phyloP scores from a whole-genome alignment of 2,113 vertebrate genomes.

The Trichomycterus rosablanca region DNA sequence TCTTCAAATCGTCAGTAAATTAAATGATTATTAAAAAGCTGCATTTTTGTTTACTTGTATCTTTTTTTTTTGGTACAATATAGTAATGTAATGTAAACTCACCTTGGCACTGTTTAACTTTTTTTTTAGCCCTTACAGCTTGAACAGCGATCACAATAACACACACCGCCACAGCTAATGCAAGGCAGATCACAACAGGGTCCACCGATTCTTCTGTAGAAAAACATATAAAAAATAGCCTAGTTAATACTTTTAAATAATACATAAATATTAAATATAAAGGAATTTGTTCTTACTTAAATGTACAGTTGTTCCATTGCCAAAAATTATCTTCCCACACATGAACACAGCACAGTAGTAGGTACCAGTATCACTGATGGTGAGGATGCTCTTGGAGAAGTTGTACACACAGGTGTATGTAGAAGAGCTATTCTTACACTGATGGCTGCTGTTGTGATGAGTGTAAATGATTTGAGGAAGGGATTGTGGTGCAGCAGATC shows the following conservation, averaged over 20 bases:
- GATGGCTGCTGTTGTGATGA: background rate
- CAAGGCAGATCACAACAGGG: background rate
- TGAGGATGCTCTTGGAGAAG: too few relatives aligned
- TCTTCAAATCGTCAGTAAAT: too few relatives aligned
- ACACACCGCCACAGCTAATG: conserved; percentile 1
- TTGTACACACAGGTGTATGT: too few relatives aligned
- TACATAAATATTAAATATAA: background rate
- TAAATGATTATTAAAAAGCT: too few relatives aligned
- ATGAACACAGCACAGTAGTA: background rate
- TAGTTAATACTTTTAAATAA: background rate
- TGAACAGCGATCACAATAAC: background rate
- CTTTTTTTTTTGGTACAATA: too few relatives aligned
- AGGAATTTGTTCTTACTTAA: too few relatives aligned
- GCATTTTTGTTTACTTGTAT: too few relatives aligned
- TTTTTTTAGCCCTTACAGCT: background rate
- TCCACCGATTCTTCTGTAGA: background rate
- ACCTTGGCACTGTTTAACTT: background rate
- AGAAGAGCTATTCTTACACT: background rate
- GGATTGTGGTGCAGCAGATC: too few relatives aligned
- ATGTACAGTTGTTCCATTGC: too few relatives aligned
- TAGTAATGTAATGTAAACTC: background rate
- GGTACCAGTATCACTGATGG: too few relatives aligned
- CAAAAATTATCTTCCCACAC: background rate
- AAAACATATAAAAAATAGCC: background rate
- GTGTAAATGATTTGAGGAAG: too few relatives aligned